A percentile compares a stretch with the other conserved stretches of the same genome.
Evolutionary conservation across 1,140 invertebrate species (phyloP).

Genomic region (Drosophila bocqueti): DNA sequence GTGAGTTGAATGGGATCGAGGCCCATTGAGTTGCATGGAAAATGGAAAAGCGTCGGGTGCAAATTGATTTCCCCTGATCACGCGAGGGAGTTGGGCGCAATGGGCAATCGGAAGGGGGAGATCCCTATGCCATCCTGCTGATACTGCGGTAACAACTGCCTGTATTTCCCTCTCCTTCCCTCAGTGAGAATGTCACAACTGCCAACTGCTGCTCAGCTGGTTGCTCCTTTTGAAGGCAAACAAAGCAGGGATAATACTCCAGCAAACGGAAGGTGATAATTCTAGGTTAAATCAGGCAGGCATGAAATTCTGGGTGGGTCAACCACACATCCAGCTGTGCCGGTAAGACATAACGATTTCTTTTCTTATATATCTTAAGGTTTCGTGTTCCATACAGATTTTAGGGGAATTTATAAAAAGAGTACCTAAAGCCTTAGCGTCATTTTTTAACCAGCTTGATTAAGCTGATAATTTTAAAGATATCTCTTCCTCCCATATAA

Average conservation of each 20-base stretch:
- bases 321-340: constrained; percentile 32
- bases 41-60: constrained; percentile 32
- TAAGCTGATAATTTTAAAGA: too few relatives aligned
- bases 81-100: constrained; percentile 28
- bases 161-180: not conserved
- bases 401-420: not conserved
- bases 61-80: constrained; percentile 48
- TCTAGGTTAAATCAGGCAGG: constrained; percentile 29
- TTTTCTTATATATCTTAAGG: not conserved
- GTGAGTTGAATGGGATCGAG: constrained; percentile 22
- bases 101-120: constrained; percentile 1
- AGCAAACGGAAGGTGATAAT: constrained; percentile 41
- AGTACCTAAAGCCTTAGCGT: too few relatives aligned
- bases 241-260: constrained; percentile 11
- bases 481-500: too few relatives aligned
- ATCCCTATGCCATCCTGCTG: constrained; percentile 27
- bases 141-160: constrained; percentile 43
- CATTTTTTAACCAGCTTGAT: too few relatives aligned
- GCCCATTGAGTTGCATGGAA: constrained; percentile 48
- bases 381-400: not conserved
- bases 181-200: constrained; percentile 43
- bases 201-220: constrained; percentile 47
- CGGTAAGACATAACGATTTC: not conserved
- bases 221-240: constrained; percentile 22
- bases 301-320: constrained; percentile 46